Evolutionary conservation across 2,888 invertebrate genomes (phyloP), one percentile per base, ranked within the genome.

Genomic region (Apantesis nais): DNA sequence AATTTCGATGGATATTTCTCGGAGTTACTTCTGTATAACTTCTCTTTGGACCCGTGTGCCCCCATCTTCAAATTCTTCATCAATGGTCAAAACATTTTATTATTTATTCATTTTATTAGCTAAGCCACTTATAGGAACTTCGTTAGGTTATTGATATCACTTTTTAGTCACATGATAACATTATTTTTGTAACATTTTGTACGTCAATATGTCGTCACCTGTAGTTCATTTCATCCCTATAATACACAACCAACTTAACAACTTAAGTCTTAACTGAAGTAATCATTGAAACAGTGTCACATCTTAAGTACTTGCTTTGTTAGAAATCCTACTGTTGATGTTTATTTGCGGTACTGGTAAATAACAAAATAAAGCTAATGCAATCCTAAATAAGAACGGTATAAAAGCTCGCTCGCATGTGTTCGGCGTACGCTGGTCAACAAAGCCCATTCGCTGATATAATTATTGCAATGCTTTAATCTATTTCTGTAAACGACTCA

Each of bases 41-140:
- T 97, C 92, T 97, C 97, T 95, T 97, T 97, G 74, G 97, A 97
- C 86, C 97, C 97, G 93, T 97, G 97, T 80, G 97, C 97, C 84
- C 97, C 97, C 97, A 97, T 97, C 89, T 93, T 96, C 86, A 86
- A 82, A 80, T 87, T 86, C 88, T 88, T 92, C 92, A 91, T 91
- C 75, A 89, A 91, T 83, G 85, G 82, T 89, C 82, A 88, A 80
- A 84, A 83, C 92, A 92, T 91, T 82, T 75, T 88, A 83, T 71
- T 70, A 73, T 68, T 68, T 74, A 70, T 75, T 68, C 81, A 83
- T 80, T 81, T 81, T 76, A 75, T 81, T 76, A 80, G 78, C 77
- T 83, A 81, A 76, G 78, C 81, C 82, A 86, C 85, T 81, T 79
- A 81, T 83, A 89, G 86, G 86, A 89, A 87, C 89, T 87, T 83